These are phyloP conservation scores for Aphyosemion australe DNA, from an alignment of 2,113 vertebrate genomes.

Conservation along the genomic window DNA sequence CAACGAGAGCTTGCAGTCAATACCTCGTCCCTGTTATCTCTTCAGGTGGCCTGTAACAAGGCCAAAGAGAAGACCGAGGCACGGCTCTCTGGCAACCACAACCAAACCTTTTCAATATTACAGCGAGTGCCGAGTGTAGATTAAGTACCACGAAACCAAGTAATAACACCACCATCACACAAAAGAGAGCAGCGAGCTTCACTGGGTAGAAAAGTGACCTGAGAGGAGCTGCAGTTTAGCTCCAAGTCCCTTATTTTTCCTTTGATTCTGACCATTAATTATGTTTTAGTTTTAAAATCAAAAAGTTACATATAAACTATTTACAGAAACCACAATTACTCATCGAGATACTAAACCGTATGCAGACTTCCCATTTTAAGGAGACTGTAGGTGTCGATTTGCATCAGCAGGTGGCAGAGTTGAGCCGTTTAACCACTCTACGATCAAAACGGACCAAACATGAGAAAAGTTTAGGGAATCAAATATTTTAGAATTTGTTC, in stretches of 20 bases:
- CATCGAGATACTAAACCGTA: no score
- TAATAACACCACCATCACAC: constrained; percentile 40
- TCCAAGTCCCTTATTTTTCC: neutral
- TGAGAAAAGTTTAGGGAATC: no score
- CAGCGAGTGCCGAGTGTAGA: constrained; percentile 41
- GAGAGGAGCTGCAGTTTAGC: constrained; percentile 1
- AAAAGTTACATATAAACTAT: no score
- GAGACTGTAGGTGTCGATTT: no score
- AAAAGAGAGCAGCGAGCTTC: constrained; percentile 10
- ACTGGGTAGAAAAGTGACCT: neutral
- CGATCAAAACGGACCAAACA: no score
- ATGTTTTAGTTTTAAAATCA: neutral
- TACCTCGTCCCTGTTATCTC: constrained; percentile 66
- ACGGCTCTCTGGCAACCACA: constrained; percentile 28
- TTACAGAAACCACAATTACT: no score
- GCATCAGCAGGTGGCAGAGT: no score
- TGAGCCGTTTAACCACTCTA: no score
- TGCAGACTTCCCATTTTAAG: no score
- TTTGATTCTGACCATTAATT: neutral
- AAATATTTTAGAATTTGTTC: no score
- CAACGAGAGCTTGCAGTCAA: constrained; percentile 62
- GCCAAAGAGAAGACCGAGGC: constrained; percentile 50
- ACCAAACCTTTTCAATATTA: constrained; percentile 55
- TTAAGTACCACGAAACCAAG: constrained; percentile 60
- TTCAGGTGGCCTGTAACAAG: constrained; percentile 66